Evolutionary conservation across 1,140 invertebrate genomes (phyloP), one percentile per base, ranked within the genome.

Genomic region (Tribolium madens): DNA sequence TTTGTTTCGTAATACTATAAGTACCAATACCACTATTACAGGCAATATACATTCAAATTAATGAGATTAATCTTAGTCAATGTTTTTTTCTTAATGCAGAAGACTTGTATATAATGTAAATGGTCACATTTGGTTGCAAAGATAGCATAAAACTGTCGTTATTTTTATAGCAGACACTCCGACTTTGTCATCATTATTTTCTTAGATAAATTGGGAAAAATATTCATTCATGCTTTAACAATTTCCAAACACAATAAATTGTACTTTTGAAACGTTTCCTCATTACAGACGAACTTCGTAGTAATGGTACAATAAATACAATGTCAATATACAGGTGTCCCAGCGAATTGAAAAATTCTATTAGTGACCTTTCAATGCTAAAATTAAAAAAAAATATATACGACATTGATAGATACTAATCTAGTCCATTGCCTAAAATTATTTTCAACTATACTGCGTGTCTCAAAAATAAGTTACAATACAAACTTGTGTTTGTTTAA

Each of bases 231-330:
- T 42, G 36, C 36, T 42, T 42, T 42, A 42, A 42, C 36, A 42
- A 42, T 42, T 42, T 42, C 36, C 36, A 42, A 42, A 42, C 2
- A 42, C 4, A 42, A 0, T 7, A 42, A 42, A 42, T 42, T 42
- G 36, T 26, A 26, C 36, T 42, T n/a, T 42, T 42, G 36, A 42
- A 42, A n/a, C 36, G 36, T 42, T 42, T 42, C 36, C 36, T 42
- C 36, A 9, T 42, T 42, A 42, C 36, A 10, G 21, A 26, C n/a
- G 36, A 42, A 42, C 36, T 42, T 26, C 21, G 21, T 26, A 26
- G 6, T 26, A 60, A 60, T 26, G 53, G 26, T 60, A 64, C 57
- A 33, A 64, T 4, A 33, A 14, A 64, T 14, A 14, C 57, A 64
- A n/a, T 13, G 6, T 0, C 36, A 42, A 42, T 64, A 31, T 64